Base-by-base conservation (phyloP, 2,113 vertebrate species). In the Australoheros scitulus region DNA sequence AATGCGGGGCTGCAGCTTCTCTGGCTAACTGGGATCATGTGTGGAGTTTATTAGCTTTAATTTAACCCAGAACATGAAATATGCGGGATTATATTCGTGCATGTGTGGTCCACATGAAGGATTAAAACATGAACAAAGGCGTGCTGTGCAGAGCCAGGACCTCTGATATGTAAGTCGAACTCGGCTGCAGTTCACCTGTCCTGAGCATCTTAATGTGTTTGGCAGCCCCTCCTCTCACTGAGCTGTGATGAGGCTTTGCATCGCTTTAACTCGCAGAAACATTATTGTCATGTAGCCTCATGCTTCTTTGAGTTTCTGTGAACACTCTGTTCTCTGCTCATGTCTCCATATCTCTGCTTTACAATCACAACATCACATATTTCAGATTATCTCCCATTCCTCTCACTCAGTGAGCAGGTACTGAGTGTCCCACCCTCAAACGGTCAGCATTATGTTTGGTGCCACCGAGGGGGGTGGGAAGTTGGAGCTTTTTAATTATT, bases 61-160 rank as follows among this genome's bases (percentile, higher is more conserved):
- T 50, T 50, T 50, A 52, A 52, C 18, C 17, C 50, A 20, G 50
- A 8, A 8, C 50, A 20, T 24, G 38, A 43, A 41, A 13, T 41
- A 26, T 11, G 22, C 22, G 10, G 64, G 64, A 0, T 26, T 47
- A 22, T 47, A 1, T 26, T 15, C 24, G 22, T 22, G 22, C 13
- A 6, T 15, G 13, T 15, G 3, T 47, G 43, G 43, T 47, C 13
- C 43, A 14, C 43, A 14, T 47, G 13, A 47, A 47, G 41, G 41
- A 13, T 13, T 43, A 43, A 43, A 13, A 4, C 11, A 43, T 13
- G 13, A 47, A 26, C 38, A 17, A 47, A 65, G 4, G 60, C 17
- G 5, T 61, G 29, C 1, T 34, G 1, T 2, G 6, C 56, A 2
- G 2, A 55, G 50, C 6, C 3, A 3, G 3, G 0, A 14, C 32